These are phyloP conservation scores for Drosophila algonquin DNA, from an alignment of 2,888 invertebrate species.

Conservation along the genomic window DNA sequence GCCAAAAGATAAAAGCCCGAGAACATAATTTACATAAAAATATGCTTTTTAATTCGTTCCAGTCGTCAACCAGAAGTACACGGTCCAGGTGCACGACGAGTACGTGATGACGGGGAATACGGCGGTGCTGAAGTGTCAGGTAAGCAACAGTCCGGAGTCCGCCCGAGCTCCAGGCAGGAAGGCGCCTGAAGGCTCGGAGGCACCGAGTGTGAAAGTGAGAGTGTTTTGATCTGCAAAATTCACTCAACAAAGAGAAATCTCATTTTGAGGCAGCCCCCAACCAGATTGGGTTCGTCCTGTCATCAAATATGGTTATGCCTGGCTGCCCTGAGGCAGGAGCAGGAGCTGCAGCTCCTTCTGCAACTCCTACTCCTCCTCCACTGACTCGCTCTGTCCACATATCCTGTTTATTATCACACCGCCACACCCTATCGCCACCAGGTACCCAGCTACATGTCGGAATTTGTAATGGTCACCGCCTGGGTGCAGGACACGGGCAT, in stretches of 20 bases:
- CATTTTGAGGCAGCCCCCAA: conserved; percentile 36
- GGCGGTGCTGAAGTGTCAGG: conserved; percentile 93
- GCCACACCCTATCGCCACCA: too few species aligned
- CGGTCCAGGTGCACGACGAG: conserved; percentile 95
- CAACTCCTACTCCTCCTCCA: conserved; percentile 1
- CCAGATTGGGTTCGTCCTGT: conserved; percentile 22
- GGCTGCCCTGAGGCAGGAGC: neutral
- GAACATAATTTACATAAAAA: conserved; percentile 27
- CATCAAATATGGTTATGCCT: conserved; percentile 54
- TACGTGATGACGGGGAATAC: conserved; percentile 96
- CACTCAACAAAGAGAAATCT: conserved; percentile 57
- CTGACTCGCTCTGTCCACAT: neutral
- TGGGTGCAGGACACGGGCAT: conserved; percentile 94
- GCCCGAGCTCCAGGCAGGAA: too few species aligned
- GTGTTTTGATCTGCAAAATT: conserved; percentile 43
- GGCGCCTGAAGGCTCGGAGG: too few species aligned
- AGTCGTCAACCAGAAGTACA: conserved; percentile 94
- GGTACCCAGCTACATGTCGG: conserved; percentile 94
- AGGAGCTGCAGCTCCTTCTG: too few species aligned
- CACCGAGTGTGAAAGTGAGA: neutral
- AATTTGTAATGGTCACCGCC: conserved; percentile 93
- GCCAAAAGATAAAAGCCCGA: conserved; percentile 6
- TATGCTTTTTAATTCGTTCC: conserved; percentile 69
- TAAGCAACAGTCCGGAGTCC: too few species aligned
- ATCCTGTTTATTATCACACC: conserved; percentile 44